Base-by-base conservation (phyloP, 1,140 invertebrate species). In the Drosophila sp. region DNA sequence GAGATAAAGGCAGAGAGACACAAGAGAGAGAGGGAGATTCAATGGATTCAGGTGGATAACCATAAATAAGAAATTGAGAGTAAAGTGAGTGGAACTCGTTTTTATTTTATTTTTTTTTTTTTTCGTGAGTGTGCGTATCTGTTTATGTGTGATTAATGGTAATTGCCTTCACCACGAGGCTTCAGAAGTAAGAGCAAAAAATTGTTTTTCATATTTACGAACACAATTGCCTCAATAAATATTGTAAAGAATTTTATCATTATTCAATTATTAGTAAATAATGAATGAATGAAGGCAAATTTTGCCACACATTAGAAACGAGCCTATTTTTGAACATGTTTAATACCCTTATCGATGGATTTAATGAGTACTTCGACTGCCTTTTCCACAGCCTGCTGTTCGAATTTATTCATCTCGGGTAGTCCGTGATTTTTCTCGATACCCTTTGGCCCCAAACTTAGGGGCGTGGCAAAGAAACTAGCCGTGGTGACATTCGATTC, bases 391-490 rank as follows among this genome's bases (percentile, higher is more conserved):
- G 99, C 93, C 82, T 96, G 92, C 77, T 96, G 93, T 92, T 99
- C 98, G 92, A 94, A 98, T 8, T 93, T 94, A 70, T 94, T 96
- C n/a, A 99, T 93, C 82, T 96, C 95, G 27, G 98, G 98, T 72
- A 97, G 93, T 23, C 98, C 98, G 40, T 98, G 94, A 93, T 98
- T 99, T 93, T 98, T 97, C 91, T 97, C 96, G 29, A 99, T 92
- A 72, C 98, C 98, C 92, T 97, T 96, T 93, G 95, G 95, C 74
- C 98, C 98, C 68, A 99, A 93, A 2, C 97, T 91, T 63, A 99
- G 89, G 1, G 98, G 98, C 30, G 97, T 99, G 1, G 98, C 95
- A 93, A 99, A 99, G 92, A 98, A 99, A 40, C 95, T 94, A 0
- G 96, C 94, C 77, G 98, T 96, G 0, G 98, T 97, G 10, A 97